phyloP scores from a whole-genome alignment of 2,113 vertebrate genomes.

The Paralichthys olivaceus region DNA sequence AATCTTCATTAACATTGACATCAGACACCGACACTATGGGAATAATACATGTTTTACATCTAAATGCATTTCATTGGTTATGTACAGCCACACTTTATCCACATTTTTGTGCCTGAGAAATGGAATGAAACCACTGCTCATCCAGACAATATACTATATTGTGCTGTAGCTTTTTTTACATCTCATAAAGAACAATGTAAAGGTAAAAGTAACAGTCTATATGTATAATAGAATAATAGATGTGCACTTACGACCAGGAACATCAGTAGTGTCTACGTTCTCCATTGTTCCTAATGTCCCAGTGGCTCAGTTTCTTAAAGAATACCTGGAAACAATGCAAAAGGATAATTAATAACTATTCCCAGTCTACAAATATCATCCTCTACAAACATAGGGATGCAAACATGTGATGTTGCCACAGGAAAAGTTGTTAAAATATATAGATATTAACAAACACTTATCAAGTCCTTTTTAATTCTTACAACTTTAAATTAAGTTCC shows the following conservation, averaged over 20 bases:
- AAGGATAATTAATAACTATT: background rate
- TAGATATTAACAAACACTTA: too few relatives aligned
- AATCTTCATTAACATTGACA: slow-evolving; percentile 87
- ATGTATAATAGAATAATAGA: background rate
- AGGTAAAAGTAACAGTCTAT: background rate
- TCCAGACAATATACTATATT: background rate
- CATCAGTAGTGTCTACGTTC: background rate
- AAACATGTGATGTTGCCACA: too few relatives aligned
- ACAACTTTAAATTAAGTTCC: background rate
- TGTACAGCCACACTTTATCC: background rate
- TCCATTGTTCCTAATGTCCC: slow-evolving; percentile 41
- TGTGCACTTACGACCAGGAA: slow-evolving; percentile 48
- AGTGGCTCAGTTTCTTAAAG: slow-evolving; percentile 1
- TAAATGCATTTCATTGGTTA: background rate
- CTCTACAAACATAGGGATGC: background rate
- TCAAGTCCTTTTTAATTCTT: background rate
- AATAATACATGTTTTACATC: background rate
- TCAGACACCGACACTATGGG: slow-evolving; percentile 42
- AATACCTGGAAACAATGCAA: slow-evolving; percentile 17
- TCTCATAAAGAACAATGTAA: background rate
- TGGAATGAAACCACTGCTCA: background rate
- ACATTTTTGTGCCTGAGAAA: background rate
- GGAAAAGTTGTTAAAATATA: too few relatives aligned
- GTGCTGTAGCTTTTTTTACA: background rate
- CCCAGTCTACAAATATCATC: background rate